Evolutionary conservation across 30 jellyfish, hydroid and myxozoan genomes (phyloP).

Genomic region (Aurelia sp.): DNA sequence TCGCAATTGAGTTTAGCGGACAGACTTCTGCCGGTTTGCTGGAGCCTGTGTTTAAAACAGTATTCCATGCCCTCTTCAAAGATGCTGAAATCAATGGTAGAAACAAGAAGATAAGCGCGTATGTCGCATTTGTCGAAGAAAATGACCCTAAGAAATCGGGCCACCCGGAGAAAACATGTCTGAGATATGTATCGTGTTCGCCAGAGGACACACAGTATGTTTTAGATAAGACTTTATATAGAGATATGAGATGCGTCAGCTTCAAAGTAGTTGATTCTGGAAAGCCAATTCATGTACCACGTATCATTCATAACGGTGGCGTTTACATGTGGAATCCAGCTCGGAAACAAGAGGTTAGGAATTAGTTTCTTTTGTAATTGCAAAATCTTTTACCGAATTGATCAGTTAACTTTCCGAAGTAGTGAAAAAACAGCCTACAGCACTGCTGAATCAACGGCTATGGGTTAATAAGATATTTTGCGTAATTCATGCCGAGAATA

Average conservation of each 20-base stretch:
- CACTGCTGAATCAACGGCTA: too few species aligned
- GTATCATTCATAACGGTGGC: constrained; percentile 94
- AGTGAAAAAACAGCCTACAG: too few species aligned
- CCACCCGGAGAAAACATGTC: constrained; percentile 60
- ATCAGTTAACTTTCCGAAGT: too few species aligned
- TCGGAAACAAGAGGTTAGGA: constrained; percentile 78
- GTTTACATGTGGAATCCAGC: constrained; percentile 90
- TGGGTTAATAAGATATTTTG: too few species aligned
- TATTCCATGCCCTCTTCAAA: constrained; percentile 65
- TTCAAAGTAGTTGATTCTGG: constrained; percentile 89
- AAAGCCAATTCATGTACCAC: constrained; percentile 95
- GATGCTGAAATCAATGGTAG: constrained; percentile 89
- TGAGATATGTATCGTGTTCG: constrained; percentile 90
- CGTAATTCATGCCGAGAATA: too few species aligned
- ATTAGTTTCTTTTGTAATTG: too few species aligned
- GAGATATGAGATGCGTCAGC: constrained; percentile 89
- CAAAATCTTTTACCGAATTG: too few species aligned
- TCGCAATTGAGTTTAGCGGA: constrained; percentile 69
- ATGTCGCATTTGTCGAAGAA: constrained; percentile 84
- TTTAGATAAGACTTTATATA: constrained; percentile 64
- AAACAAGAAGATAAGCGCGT: constrained; percentile 70
- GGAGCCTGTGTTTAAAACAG: constrained; percentile 85
- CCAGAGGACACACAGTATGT: constrained; percentile 66
- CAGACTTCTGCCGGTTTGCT: constrained; percentile 84
- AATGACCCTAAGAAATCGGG: constrained; percentile 45